Evolutionary conservation across 2,113 vertebrate species (phyloP).

Genomic region (Microcebus jonahi): DNA sequence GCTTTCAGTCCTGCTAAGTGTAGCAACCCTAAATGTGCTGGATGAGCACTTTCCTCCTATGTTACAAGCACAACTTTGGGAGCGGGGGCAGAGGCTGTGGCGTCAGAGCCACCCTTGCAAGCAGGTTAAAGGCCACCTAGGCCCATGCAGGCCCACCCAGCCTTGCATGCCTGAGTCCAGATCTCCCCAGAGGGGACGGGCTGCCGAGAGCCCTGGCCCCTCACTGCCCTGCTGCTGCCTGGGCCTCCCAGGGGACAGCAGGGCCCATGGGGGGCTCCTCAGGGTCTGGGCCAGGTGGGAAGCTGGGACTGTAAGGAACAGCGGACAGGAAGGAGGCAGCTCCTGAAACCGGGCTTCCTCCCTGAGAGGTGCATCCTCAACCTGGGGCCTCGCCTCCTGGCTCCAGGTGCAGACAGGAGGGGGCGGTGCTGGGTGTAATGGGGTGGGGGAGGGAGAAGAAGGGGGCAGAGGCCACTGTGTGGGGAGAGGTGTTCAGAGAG

Average conservation of each 20-base stretch:
- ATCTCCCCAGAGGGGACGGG: not conserved
- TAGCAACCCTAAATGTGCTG: not conserved
- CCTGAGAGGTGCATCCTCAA: not conserved
- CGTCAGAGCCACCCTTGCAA: not conserved
- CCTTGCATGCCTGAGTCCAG: no score
- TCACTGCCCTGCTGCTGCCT: not conserved
- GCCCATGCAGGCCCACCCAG: no score
- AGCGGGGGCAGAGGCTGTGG: no score
- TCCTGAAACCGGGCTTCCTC: not conserved
- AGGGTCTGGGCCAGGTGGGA: not conserved
- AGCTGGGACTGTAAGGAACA: not conserved
- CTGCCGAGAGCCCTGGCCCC: no score
- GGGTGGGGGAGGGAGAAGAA: not conserved
- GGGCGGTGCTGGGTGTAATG: not conserved
- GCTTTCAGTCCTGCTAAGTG: not conserved
- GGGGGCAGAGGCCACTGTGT: fast-evolving
- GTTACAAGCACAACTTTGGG: not conserved
- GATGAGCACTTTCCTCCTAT: not conserved
- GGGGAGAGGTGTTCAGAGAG: not conserved
- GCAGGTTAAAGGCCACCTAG: not conserved
- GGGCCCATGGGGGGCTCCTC: not conserved
- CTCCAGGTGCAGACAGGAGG: not conserved
- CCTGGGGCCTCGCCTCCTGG: not conserved
- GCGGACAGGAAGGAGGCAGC: not conserved
- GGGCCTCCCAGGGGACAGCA: not conserved